Evolutionary conservation across 1,140 invertebrate genomes (phyloP).

Genomic region (Subanguina moxae): DNA sequence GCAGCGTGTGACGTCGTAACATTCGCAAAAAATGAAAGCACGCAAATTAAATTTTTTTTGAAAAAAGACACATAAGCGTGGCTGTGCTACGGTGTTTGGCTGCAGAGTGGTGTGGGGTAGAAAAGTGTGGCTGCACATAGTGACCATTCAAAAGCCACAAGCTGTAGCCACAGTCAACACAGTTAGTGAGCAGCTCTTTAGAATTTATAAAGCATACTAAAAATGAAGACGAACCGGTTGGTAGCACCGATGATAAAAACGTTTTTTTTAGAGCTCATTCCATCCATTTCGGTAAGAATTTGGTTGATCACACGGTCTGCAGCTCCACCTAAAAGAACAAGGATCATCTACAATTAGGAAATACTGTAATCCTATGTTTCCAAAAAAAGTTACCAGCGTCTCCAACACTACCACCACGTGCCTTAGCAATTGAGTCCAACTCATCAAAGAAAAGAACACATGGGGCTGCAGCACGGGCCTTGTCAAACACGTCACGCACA

Average conservation of each 20-base stretch:
- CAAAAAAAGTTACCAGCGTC: slow-evolving; percentile 68
- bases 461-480: slow-evolving; percentile 95
- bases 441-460: slow-evolving; percentile 99
- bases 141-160: too few species aligned
- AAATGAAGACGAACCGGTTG: slow-evolving; percentile 65
- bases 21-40: too few species aligned
- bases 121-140: too few species aligned
- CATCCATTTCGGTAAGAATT: slow-evolving; percentile 99
- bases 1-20: too few species aligned
- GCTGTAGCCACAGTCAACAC: too few species aligned
- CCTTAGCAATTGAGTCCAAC: slow-evolving; percentile 97
- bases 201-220: background rate
- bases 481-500: slow-evolving; percentile 98
- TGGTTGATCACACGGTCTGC: slow-evolving; percentile 99
- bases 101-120: too few species aligned
- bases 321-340: slow-evolving; percentile 68
- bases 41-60: background rate
- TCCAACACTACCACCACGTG: slow-evolving; percentile 91
- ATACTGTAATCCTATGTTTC: background rate
- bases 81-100: too few species aligned
- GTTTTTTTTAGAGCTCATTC: slow-evolving; percentile 97
- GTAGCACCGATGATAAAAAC: slow-evolving; percentile 98
- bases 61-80: too few species aligned
- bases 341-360: background rate
- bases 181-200: too few species aligned